A percentile compares a stretch with the other conserved stretches of the same genome.
phyloP scores from a whole-genome alignment of 1,140 invertebrate genomes.

The Stegodyphus dumicola region DNA sequence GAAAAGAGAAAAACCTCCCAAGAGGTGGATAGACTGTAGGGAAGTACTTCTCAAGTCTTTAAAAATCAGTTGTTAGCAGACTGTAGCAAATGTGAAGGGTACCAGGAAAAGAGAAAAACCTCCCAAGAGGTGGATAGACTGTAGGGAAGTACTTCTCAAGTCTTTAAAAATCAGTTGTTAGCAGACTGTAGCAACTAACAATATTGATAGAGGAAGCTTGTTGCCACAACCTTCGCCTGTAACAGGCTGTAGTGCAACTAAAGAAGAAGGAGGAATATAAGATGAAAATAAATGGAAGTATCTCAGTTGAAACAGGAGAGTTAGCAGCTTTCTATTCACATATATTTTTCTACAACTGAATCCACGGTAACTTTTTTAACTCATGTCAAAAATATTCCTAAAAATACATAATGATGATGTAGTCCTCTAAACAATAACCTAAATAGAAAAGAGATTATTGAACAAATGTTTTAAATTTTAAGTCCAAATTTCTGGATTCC shows the following conservation, averaged over 20 bases:
- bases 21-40: background rate
- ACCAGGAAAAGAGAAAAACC: background rate
- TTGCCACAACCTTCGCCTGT: background rate
- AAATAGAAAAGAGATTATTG: too few species aligned
- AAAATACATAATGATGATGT: too few species aligned
- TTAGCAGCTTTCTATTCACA: too few species aligned
- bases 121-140: background rate
- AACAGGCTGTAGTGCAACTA: background rate
- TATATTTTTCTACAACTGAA: too few species aligned
- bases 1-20: background rate
- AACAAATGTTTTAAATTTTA: too few species aligned
- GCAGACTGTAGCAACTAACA: background rate
- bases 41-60: background rate
- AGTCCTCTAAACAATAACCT: too few species aligned
- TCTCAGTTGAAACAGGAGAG: too few species aligned
- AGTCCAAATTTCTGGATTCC: too few species aligned
- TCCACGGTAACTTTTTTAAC: too few species aligned
- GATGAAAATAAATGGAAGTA: too few species aligned
- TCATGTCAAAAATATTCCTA: too few species aligned
- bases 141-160: background rate
- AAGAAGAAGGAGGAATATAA: background rate
- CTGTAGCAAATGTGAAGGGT: too few species aligned
- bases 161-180: background rate
- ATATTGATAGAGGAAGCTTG: background rate
- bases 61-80: background rate